These are phyloP conservation scores for Brassicogethes aeneus DNA, from an alignment of 2,888 invertebrate genomes.

Conservation along the genomic window DNA sequence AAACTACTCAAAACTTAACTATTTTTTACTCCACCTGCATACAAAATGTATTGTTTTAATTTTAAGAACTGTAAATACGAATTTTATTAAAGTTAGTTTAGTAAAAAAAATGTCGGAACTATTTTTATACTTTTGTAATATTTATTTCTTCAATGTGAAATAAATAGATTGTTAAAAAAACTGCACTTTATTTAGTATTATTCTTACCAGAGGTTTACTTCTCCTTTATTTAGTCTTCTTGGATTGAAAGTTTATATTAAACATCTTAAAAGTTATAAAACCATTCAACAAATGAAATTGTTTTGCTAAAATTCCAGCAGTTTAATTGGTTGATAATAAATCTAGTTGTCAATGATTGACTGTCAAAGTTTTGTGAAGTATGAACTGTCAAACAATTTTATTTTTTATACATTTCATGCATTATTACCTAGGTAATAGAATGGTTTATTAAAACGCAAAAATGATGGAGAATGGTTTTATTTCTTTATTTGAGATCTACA, in stretches of 20 bases:
- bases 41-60: neutral
- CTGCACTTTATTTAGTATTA: neutral
- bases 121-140: conserved; percentile 33
- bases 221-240: no score
- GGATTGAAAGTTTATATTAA: neutral
- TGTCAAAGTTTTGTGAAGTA: no score
- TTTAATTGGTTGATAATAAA: neutral
- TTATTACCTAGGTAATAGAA: no score
- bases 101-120: no score
- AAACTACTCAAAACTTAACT: no score
- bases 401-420: no score
- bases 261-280: neutral
- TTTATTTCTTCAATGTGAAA: conserved; percentile 23
- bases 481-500: conserved; percentile 21
- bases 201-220: no score
- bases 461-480: conserved; percentile 17
- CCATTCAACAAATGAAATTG: no score
- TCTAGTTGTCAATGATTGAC: neutral
- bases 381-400: no score
- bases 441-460: no score
- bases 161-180: conserved; percentile 19
- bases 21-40: no score
- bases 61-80: neutral
- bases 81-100: no score
- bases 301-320: neutral